Percentiles rank a stretch among this genome's conserved stretches.
phyloP scores from a whole-genome alignment of 2,113 vertebrate species.

The Entomyzon cyanotis region DNA sequence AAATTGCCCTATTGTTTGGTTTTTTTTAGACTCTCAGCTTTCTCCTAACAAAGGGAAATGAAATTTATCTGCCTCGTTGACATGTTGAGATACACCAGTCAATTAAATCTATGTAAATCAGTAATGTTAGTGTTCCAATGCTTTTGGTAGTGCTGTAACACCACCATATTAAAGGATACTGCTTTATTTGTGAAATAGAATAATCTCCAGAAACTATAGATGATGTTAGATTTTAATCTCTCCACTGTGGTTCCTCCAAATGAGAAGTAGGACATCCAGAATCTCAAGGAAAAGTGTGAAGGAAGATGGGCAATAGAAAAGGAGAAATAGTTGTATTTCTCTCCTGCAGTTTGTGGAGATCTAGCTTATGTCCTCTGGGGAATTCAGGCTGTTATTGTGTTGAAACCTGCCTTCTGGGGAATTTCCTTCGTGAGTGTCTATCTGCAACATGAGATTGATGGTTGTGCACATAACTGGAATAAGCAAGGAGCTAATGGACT shows the following conservation, averaged over 20 bases:
- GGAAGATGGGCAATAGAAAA: neutral
- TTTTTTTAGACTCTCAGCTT: neutral
- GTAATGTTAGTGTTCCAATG: neutral
- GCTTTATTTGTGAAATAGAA: neutral
- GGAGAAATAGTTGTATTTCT: neutral
- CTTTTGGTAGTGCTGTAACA: neutral
- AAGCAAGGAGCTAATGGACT: neutral
- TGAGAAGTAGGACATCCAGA: neutral
- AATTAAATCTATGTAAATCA: neutral
- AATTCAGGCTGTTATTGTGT: neutral
- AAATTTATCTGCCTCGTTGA: neutral
- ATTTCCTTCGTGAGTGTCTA: neutral
- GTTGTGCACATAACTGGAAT: neutral
- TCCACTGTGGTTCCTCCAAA: neutral
- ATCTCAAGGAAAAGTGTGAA: neutral
- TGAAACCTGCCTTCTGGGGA: neutral
- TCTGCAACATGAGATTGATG: neutral
- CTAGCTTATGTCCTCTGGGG: neutral
- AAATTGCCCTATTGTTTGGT: neutral
- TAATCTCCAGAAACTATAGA: neutral
- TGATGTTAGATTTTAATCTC: neutral
- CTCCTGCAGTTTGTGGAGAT: neutral
- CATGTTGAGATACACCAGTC: neutral
- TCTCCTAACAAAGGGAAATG: neutral
- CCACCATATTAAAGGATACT: neutral